phyloP scores from a whole-genome alignment of 64 coral and sea anemone genomes.

The Trachythela sp. region DNA sequence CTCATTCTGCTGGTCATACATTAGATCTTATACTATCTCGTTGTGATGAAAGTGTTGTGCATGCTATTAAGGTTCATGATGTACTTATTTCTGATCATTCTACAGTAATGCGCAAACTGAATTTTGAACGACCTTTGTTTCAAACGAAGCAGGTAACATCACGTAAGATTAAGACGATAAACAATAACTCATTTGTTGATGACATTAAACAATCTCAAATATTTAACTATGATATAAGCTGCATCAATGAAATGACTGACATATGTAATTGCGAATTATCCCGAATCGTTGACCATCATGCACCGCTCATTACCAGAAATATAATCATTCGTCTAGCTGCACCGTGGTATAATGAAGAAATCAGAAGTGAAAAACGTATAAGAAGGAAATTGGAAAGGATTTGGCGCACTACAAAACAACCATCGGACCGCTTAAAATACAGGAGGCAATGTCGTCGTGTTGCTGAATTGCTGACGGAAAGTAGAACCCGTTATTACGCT shows the following conservation, averaged over 20 bases:
- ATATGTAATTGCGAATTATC: not conserved
- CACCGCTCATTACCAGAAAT: constrained; percentile 7
- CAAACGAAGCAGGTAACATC: not conserved
- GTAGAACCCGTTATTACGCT: not conserved
- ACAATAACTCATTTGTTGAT: not conserved
- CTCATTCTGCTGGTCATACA: not conserved
- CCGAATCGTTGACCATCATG: constrained; percentile 11
- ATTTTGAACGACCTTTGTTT: not conserved
- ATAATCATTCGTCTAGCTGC: constrained; percentile 18
- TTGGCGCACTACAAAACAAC: not conserved
- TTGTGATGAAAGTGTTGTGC: not conserved
- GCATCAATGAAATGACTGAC: not conserved
- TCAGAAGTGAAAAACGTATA: not conserved
- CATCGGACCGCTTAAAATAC: not conserved
- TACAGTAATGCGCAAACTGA: not conserved
- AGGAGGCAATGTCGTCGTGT: not conserved
- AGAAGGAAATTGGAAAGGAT: not conserved
- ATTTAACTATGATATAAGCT: not conserved
- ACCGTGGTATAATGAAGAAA: constrained; percentile 40
- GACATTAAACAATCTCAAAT: constrained; percentile 11
- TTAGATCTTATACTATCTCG: not conserved
- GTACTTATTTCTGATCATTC: not conserved
- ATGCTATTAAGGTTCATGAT: not conserved
- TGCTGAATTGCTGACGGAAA: not conserved
- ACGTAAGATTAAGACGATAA: not conserved